Percentiles rank a stretch among this genome's conserved stretches.
Evolutionary conservation across 1,140 invertebrate species (phyloP).

Genomic region (Polyergus mexicanus): DNA sequence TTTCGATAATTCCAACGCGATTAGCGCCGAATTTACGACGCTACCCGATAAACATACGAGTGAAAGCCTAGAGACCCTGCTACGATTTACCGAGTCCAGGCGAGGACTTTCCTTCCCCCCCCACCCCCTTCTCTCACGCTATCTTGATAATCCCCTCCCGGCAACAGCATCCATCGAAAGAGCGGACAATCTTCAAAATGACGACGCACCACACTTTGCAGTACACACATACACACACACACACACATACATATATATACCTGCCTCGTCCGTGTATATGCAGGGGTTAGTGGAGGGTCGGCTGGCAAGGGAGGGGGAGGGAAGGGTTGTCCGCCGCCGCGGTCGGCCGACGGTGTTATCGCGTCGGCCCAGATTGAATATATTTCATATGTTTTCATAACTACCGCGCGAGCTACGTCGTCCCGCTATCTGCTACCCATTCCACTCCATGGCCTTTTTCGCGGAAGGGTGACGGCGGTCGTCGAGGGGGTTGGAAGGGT

Average conservation of each 20-base stretch:
- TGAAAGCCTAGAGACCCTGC: slow-evolving; percentile 10
- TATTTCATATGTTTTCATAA: slow-evolving; percentile 88
- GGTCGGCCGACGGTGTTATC: slow-evolving; percentile 82
- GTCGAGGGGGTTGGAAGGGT: slow-evolving; percentile 4
- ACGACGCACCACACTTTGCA: slow-evolving; percentile 13
- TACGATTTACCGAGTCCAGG: slow-evolving; percentile 9
- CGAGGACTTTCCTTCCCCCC: slow-evolving; percentile 15
- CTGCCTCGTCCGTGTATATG: slow-evolving; percentile 9
- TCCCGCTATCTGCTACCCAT: slow-evolving; percentile 79
- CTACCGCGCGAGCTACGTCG: slow-evolving; percentile 79
- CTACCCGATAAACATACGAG: neutral
- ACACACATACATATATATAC: neutral
- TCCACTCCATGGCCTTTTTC: slow-evolving; percentile 16
- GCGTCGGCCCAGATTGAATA: slow-evolving; percentile 86
- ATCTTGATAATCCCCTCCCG: slow-evolving; percentile 51
- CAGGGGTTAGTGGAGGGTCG: slow-evolving; percentile 22
- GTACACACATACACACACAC: neutral
- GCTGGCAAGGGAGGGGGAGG: neutral
- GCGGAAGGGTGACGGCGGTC: slow-evolving; percentile 22
- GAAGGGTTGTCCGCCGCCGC: slow-evolving; percentile 65
- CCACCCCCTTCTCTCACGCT: neutral
- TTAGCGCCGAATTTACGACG: neutral
- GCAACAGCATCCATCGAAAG: slow-evolving; percentile 61
- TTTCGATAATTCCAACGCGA: neutral
- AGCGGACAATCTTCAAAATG: slow-evolving; percentile 58